These are phyloP conservation scores for Nasonia oneida DNA, from an alignment of 2,888 invertebrate species.

Conservation along the genomic window DNA sequence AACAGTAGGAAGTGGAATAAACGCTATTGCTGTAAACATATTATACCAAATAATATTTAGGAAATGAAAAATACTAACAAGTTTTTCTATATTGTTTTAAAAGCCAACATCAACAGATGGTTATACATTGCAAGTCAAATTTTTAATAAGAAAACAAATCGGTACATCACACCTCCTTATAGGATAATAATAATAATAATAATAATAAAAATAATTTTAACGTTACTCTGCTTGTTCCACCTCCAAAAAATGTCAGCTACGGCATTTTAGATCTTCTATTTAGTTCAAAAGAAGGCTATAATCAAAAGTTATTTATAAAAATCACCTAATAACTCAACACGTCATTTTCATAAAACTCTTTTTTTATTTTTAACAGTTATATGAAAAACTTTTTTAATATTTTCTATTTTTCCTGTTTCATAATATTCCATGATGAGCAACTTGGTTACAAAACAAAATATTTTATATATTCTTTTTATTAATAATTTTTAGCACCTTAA, in stretches of 20 bases:
- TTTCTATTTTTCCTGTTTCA: conserved; percentile 17
- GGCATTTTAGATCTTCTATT: conserved; percentile 32
- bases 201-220: conserved; percentile 32
- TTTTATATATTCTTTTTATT: neutral
- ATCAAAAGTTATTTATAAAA: conserved; percentile 29
- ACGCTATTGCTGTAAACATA: neutral
- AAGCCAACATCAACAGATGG: neutral
- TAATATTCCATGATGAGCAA: neutral
- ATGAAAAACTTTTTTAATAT: conserved; percentile 35
- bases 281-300: conserved; percentile 44
- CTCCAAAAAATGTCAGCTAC: conserved; percentile 47
- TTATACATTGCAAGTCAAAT: neutral
- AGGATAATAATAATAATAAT: neutral
- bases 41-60: conserved; percentile 25
- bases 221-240: conserved; percentile 47
- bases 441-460: neutral
- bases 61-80: conserved; percentile 56
- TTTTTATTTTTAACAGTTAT: conserved; percentile 30
- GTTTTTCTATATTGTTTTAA: neutral
- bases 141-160: neutral
- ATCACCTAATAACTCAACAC: conserved; percentile 5
- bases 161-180: neutral
- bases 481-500: conserved; percentile 27
- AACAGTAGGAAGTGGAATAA: conserved; percentile 59
- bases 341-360: conserved; percentile 31